phyloP scores from a whole-genome alignment of 1,140 invertebrate genomes.

The Palaemon carinicauda region DNA sequence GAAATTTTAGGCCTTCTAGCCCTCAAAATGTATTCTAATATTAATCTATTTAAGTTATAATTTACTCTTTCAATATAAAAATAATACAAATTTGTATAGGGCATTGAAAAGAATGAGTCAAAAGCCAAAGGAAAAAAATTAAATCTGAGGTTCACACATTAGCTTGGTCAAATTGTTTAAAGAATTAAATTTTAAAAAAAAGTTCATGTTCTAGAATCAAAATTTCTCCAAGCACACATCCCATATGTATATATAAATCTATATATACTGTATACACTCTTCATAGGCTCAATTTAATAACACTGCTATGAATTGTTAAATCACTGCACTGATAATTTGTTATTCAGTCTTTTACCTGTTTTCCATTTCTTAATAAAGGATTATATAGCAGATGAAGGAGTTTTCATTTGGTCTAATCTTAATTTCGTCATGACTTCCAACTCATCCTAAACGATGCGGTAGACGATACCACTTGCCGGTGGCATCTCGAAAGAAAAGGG shows the following conservation, averaged over 20 bases:
- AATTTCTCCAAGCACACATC: constrained; percentile 3
- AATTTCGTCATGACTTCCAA: background rate
- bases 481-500: too few species aligned
- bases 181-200: background rate
- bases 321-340: constrained; percentile 35
- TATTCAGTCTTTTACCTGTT: constrained; percentile 39
- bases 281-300: constrained; percentile 36
- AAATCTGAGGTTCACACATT: too few species aligned
- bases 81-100: too few species aligned
- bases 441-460: too few species aligned
- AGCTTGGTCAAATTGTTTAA: background rate
- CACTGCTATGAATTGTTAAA: constrained; percentile 34
- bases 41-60: too few species aligned
- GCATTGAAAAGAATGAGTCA: too few species aligned
- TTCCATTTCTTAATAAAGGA: constrained; percentile 43
- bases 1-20: too few species aligned
- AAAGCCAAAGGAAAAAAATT: too few species aligned
- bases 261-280: background rate
- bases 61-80: too few species aligned
- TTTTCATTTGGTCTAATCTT: background rate
- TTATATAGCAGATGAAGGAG: constrained; percentile 13
- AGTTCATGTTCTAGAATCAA: constrained; percentile 16
- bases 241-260: constrained; percentile 14
- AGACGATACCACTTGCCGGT: too few species aligned
- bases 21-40: too few species aligned